Evolutionary conservation across 1,140 invertebrate genomes (phyloP).

Genomic region (Ips typographus): DNA sequence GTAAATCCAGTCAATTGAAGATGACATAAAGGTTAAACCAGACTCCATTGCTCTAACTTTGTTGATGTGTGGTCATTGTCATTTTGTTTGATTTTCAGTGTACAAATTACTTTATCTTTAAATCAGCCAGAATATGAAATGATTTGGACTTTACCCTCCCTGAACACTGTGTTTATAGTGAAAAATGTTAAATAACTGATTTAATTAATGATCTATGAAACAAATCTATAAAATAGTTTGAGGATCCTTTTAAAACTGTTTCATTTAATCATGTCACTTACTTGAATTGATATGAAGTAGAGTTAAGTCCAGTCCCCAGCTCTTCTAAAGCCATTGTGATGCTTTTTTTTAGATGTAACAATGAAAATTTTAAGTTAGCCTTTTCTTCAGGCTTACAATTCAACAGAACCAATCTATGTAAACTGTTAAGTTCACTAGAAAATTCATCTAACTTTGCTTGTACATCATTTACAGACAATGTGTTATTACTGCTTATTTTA

Average conservation of each 20-base stretch:
- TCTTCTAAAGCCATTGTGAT: not conserved
- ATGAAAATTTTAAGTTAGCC: not conserved
- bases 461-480: too few relatives aligned
- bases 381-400: not conserved
- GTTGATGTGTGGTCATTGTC: not conserved
- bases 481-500: too few relatives aligned
- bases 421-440: not conserved
- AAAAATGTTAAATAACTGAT: not conserved
- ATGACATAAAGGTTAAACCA: too few relatives aligned
- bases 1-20: too few relatives aligned
- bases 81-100: not conserved
- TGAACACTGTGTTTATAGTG: too few relatives aligned
- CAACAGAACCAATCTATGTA: not conserved
- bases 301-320: not conserved
- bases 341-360: not conserved
- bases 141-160: too few relatives aligned
- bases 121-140: not conserved
- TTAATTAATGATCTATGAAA: not conserved
- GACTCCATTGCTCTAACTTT: too few relatives aligned
- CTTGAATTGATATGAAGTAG: not conserved
- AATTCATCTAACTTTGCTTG: too few relatives aligned
- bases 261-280: not conserved
- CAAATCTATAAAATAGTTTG: not conserved
- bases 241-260: not conserved
- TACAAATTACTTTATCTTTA: not conserved